Evolutionary conservation across 1,140 invertebrate species (phyloP), one percentile per base, ranked within the genome.

Genomic region (Drosophila erecta): DNA sequence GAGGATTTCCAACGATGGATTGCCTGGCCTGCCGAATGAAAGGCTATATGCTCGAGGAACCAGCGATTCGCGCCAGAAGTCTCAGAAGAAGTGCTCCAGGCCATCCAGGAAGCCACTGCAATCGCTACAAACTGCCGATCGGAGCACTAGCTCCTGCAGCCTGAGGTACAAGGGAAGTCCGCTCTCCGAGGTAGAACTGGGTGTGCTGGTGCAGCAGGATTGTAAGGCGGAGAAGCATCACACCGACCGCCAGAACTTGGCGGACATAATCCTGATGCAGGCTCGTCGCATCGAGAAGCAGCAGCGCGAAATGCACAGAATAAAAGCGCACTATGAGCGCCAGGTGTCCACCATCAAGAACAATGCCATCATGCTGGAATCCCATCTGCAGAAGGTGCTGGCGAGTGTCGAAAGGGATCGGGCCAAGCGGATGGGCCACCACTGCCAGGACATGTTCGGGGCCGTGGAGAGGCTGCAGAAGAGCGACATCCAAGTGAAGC

Each of bases 341-440:
- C 72, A 75, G 51, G 72, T 76, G 72, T 49, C 72, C 33, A 59
- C 55, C 47, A 76, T 76, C 33, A 76, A 75, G 41, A 54, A 11
- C 20, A 75, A 46, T 53, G 69, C 57, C 69, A 17, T 37, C 10
- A 41, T 73, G 50, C 38, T 75, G 24, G 72, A 72, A 12, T n/a
- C 49, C 0, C 72, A 75, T 33, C 43, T 75, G 58, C 30, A 38
- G 1, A 75, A 40, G 27, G 50, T 75, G 6, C 51, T 41, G 7
- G 4, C 11, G 20, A 66, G 22, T 30, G 27, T 53, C 1, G 17
- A 43, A 1, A 33, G 17, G 33, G 40, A 5, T n/a, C 35, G 30
- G 3, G 37, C 27, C 24, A 12, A 10, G 20, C 14, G 24, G 6
- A 40, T 75, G 2, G 33, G 11, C 4, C 20, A 24, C 12, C 59